Evolutionary conservation across 2,888 invertebrate genomes (phyloP).

Genomic region (Caradrina kadenii): DNA sequence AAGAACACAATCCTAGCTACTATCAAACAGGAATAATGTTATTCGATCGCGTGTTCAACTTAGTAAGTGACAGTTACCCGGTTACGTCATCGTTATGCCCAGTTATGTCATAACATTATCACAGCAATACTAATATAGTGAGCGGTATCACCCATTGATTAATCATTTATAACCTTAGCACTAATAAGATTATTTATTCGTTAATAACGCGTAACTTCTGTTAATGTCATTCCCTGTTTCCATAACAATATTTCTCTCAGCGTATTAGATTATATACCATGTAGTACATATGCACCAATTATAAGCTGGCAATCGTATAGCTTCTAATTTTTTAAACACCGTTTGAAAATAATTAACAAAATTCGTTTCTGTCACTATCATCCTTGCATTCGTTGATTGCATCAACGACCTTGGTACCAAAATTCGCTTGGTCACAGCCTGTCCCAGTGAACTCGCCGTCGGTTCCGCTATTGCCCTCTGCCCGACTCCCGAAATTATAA

Average conservation of each 20-base stretch:
- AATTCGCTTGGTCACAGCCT: constrained; percentile 61
- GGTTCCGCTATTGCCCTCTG: constrained; percentile 73
- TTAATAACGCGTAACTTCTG: constrained; percentile 16
- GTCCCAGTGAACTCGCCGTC: constrained; percentile 71
- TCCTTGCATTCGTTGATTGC: constrained; percentile 67
- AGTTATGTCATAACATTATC: constrained; percentile 25
- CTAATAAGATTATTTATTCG: constrained; percentile 19
- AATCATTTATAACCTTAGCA: constrained; percentile 35
- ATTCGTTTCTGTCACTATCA: constrained; percentile 35
- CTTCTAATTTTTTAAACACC: not conserved
- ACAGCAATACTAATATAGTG: constrained; percentile 32
- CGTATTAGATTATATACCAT: not conserved
- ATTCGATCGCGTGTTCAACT: constrained; percentile 35
- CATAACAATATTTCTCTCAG: not conserved
- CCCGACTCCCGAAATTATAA: constrained; percentile 74
- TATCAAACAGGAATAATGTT: constrained; percentile 24
- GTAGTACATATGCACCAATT: not conserved
- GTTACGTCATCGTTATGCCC: constrained; percentile 36
- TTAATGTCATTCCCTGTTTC: constrained; percentile 7
- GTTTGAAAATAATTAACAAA: not conserved
- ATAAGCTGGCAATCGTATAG: not conserved
- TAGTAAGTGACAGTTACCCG: constrained; percentile 41
- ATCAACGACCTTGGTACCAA: constrained; percentile 66
- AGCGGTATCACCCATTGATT: constrained; percentile 34
- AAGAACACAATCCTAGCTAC: constrained; percentile 9